Base-by-base conservation (phyloP, 2,113 vertebrate genomes). In the Pyxicephalus adspersus region DNA sequence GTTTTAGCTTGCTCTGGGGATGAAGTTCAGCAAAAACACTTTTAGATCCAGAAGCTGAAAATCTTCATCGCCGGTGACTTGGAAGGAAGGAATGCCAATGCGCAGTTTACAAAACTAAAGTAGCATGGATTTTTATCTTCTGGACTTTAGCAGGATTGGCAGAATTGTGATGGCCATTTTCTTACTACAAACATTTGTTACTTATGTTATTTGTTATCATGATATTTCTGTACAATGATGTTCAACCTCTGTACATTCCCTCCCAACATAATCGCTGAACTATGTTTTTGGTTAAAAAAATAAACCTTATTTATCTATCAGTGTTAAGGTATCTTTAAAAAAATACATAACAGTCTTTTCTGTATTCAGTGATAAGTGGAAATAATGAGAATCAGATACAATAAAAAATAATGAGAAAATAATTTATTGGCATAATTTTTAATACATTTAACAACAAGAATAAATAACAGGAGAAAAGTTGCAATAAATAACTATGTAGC, bases 1-100 rank as follows among this genome's bases (percentile, higher is more conserved):
- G 81, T 91, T 90, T 82, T 87, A 94, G 93, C 90, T 86, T 94
- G n/a, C 91, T 94, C 78, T 94, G 93, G 93, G 92, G 92, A 85
- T 94, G 87, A 94, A 90, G 68, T 77, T 71, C 83, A 80, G 87
- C 85, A 87, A 85, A 88, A 57, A 58, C 84, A 86, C 22, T 84
- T 4, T 31, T 20, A 77, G 11, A 15, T 34, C 6, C 17, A n/a
- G n/a, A 54, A 3, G 2, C 11, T 45, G 38, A 45, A 45, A 45
- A 45, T 13, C 38, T 1, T 45, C 11, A 45, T 45, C 11, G 8
- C 2, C 15, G n/a, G 4, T 60, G 17, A 11, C 4, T 19, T 17
- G 22, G 15, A 74, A 4, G 1, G 22, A 31, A 38, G 18, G 23
- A 76, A 20, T 15, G 16, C 23, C n/a, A 22, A 3, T 64, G 8